Evolutionary conservation across 2,113 vertebrate genomes (phyloP), one percentile per base, ranked within the genome.

Genomic region (Globicephala melas): DNA sequence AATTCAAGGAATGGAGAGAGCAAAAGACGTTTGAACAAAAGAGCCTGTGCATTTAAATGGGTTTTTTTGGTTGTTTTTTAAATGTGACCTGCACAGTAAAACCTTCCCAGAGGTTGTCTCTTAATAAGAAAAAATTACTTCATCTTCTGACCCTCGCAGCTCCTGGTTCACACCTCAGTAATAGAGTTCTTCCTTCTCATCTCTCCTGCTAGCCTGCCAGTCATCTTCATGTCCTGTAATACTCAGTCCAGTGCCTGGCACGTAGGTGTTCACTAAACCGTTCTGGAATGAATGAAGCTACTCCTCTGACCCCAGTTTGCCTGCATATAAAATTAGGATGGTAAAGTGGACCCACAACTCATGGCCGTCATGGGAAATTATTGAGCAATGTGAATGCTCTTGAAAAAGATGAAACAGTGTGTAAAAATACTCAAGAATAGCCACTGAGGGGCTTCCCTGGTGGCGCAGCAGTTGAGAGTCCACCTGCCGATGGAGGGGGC

Each of bases 401-500:
- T 89, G 23, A 94, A 95, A 74, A 95, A 62, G 38, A 89, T 89
- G 84, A 89, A 89, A 76, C n/a, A 38, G 15, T 31, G 25, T 73
- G 5, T 26, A 38, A 83, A 95, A 95, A 79, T 88, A 68, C 31
- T 89, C n/a, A 68, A 74, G 60, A 60, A 76, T 62, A 74, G 87
- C 23, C 17, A 26, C 25, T 95, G 65, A 77, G 41, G 41, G 41
- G 41, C 41, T 41, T 6, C 41, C 41, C 7, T 41, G 41, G 41
- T 41, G 41, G 41, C 41, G 41, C 41, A 41, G 41, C 41, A 6
- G 41, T 41, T 41, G 41, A 41, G 41, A 41, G 6, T 41, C 41
- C 41, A 41, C 41, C 41, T 41, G 41, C 41, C 41, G 41, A 41
- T 41, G 41, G 6, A 41, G 41, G 41, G 41, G 41, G 6, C 41